These are phyloP conservation scores for Melangyna quadrimaculata DNA, from an alignment of 2,888 invertebrate species.

Conservation along the genomic window DNA sequence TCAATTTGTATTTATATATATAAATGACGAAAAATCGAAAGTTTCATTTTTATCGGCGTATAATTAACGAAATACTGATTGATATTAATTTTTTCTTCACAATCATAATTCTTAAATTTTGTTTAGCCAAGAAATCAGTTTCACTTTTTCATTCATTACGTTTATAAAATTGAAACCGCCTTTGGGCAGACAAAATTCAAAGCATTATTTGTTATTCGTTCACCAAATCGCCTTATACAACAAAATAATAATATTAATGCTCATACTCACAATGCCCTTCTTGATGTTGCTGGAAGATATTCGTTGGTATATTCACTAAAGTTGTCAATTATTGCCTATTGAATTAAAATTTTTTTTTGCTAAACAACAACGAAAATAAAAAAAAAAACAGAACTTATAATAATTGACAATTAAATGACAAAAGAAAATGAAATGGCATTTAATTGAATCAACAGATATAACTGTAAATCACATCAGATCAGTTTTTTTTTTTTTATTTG, in stretches of 20 bases:
- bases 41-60: too few relatives aligned
- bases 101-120: neutral
- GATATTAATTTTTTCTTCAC: neutral
- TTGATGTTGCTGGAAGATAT: neutral
- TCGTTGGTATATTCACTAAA: neutral
- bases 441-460: conserved; percentile 61
- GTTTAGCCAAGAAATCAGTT: neutral
- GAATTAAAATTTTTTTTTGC: conserved; percentile 1
- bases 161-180: neutral
- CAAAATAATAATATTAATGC: too few relatives aligned
- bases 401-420: conserved; percentile 69
- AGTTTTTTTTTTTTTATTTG: neutral
- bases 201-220: neutral
- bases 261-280: neutral
- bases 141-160: neutral
- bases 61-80: too few relatives aligned
- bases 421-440: conserved; percentile 63
- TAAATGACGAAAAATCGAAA: too few relatives aligned
- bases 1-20: too few relatives aligned
- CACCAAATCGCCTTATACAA: neutral
- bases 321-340: neutral
- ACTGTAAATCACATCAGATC: conserved; percentile 44
- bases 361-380: neutral
- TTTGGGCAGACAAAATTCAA: neutral
- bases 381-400: conserved; percentile 29